Conservation (phyloP, 2,888 invertebrate species). For the Hylaea fasciaria region DNA sequence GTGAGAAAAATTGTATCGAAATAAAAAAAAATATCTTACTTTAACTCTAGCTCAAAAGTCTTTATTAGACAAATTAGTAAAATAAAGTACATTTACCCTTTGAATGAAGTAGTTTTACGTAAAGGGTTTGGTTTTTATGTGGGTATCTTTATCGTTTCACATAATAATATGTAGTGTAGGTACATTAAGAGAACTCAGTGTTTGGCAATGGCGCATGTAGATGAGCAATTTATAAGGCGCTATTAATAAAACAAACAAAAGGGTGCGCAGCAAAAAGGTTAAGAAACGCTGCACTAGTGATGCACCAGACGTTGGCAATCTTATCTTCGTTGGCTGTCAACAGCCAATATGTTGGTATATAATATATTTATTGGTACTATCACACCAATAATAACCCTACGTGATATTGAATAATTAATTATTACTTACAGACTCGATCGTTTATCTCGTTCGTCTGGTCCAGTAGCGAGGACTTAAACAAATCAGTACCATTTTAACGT, state of each 20-base stretch:
- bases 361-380: conserved; percentile 18
- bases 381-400: conserved; percentile 54
- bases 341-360: conserved; percentile 2
- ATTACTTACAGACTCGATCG: conserved; percentile 60
- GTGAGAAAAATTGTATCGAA: neutral
- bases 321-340: conserved; percentile 16
- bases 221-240: conserved; percentile 12
- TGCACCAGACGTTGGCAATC: conserved; percentile 14
- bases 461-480: conserved; percentile 61
- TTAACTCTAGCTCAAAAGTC: neutral
- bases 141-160: neutral
- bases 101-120: no score
- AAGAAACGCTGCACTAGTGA: conserved; percentile 19
- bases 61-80: no score
- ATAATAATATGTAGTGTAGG: no score
- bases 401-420: conserved; percentile 46
- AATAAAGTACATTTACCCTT: no score
- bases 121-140: neutral
- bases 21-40: no score
- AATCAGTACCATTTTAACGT: conserved; percentile 71
- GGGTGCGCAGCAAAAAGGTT: conserved; percentile 16
- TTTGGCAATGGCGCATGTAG: neutral
- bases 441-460: conserved; percentile 72
- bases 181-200: neutral
- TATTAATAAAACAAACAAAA: conserved; percentile 26